Base-by-base conservation (phyloP, 2,113 vertebrate species). In the Xerus inauris region DNA sequence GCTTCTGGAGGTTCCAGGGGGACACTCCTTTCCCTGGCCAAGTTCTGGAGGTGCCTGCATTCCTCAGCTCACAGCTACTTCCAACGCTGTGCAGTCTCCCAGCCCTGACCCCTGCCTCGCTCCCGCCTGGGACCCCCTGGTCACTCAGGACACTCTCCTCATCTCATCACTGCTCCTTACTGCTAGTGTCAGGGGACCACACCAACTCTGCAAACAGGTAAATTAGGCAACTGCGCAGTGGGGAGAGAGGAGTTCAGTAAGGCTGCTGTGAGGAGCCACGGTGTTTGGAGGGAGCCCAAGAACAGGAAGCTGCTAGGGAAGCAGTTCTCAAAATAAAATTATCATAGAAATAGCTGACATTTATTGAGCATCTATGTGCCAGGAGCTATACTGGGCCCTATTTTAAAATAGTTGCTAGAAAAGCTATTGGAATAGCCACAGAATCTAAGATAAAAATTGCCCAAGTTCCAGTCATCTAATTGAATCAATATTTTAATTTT, bases 401-500 rank as follows among this genome's bases (percentile, higher is more conserved):
- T 80, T 92, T 75, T 35, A 71, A 93, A 92, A 88, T n/a, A 93
- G 81, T 67, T 85, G 69, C 81, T 95, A 76, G 82, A 49, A 59
- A 92, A 97, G 85, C 81, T 54, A 35, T 79, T 1, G 26, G 83
- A 86, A 83, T 82, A 96, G 28, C 32, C 54, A n/a, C n/a, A 73
- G 45, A 82, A 42, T 65, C 76, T 67, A 51, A 96, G 72, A 77
- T 57, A 87, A 84, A 96, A 96, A 94, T 64, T 49, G 47, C 65
- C 76, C 49, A 10, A 1, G 45, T 32, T 77, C 47, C 17, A 81
- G 69, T 87, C 69, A 87, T 12, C 54, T 91, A 88, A 91, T 94
- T 97, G 84, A 96, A 81, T 90, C 72, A 47, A 75, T 95, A 90
- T 90, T 96, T 87, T 94, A 35, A 92, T 89, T 96, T 95, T 88